Percentiles rank a stretch among this genome's conserved stretches.
These are phyloP conservation scores for Scyliorhinus canicula DNA, from an alignment of 2,797 vertebrate species.

Conservation along the genomic window DNA sequence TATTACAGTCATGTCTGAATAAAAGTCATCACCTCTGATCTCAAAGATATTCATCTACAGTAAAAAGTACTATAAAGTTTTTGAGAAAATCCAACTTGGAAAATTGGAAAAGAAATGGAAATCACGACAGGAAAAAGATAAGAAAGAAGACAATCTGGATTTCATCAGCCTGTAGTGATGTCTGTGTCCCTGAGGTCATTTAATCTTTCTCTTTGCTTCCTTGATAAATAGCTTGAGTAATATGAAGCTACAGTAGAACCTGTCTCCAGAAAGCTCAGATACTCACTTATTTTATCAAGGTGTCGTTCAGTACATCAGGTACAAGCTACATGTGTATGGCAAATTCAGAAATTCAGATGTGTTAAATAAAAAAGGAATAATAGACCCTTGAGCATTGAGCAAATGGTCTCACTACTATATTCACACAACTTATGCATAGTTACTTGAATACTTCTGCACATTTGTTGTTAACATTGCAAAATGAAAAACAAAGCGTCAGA, in stretches of 20 bases:
- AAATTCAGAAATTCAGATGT: not conserved
- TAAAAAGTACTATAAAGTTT: not conserved
- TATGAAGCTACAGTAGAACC: not conserved
- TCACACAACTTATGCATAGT: not conserved
- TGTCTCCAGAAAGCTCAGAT: no score
- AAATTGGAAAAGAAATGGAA: not conserved
- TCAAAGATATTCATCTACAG: not conserved
- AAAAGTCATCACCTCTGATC: not conserved
- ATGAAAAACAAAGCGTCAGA: not conserved
- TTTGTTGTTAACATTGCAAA: not conserved
- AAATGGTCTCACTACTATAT: not conserved
- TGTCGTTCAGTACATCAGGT: not conserved
- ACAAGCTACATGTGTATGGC: not conserved
- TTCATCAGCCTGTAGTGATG: not conserved
- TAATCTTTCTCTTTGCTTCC: slow-evolving; percentile 28
- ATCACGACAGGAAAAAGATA: not conserved
- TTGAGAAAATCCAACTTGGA: not conserved
- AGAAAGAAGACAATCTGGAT: not conserved
- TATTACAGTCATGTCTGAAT: not conserved
- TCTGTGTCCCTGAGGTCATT: not conserved
- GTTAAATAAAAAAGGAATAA: not conserved
- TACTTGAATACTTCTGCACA: not conserved
- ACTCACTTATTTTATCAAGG: not conserved
- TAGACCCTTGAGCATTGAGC: not conserved
- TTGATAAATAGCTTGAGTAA: not conserved